Percentiles rank a stretch among this genome's conserved stretches.
Conservation (phyloP, 2,797 vertebrate species). For the Zalophus californianus region DNA sequence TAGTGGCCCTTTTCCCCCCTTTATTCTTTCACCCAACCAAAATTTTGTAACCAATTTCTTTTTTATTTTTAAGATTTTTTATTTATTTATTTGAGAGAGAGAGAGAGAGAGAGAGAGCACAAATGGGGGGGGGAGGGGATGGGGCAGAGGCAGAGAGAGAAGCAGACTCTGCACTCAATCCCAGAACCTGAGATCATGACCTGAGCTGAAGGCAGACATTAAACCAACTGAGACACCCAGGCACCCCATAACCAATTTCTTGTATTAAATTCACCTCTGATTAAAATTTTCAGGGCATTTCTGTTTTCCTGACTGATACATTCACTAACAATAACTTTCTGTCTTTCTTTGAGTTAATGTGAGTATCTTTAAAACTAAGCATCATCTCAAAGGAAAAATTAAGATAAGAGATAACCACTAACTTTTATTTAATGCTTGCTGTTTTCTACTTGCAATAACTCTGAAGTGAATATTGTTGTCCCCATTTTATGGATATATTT, state of each 20-base stretch:
- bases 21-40: background rate
- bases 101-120: background rate
- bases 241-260: background rate
- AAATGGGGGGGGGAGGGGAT: background rate
- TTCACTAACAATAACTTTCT: background rate
- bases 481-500: background rate
- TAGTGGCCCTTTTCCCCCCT: background rate
- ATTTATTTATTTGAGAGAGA: background rate
- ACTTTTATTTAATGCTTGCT: background rate
- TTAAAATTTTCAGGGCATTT: constrained; percentile 17
- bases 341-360: background rate
- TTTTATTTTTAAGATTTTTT: background rate
- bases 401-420: background rate
- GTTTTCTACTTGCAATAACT: background rate
- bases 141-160: background rate
- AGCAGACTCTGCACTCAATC: background rate
- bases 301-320: background rate
- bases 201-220: background rate
- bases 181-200: background rate
- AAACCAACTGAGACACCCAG: background rate
- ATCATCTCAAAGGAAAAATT: background rate
- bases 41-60: background rate
- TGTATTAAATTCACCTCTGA: background rate
- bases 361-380: background rate
- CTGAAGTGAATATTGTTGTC: background rate